These are phyloP conservation scores for Drosophila bipectinata DNA, from an alignment of 1,140 invertebrate genomes.

Conservation along the genomic window DNA sequence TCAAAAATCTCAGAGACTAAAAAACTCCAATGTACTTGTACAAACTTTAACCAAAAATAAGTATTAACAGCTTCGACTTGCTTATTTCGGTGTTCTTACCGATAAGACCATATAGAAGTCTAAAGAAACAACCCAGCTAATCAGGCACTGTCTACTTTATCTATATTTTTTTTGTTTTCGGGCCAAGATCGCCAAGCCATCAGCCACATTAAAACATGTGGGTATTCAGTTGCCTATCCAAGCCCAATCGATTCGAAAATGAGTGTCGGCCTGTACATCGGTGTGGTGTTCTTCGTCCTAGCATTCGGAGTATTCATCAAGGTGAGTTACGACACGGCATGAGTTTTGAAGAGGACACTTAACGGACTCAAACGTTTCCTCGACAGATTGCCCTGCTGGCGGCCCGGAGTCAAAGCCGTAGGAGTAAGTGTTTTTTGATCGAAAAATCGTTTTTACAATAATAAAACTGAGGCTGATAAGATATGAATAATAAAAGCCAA, in stretches of 20 bases:
- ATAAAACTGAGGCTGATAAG: constrained; percentile 21
- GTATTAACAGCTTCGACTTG: background rate
- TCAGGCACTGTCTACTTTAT: background rate
- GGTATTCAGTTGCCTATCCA: background rate
- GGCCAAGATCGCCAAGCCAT: background rate
- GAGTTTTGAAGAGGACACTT: background rate
- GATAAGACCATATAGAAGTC: background rate
- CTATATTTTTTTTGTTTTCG: background rate
- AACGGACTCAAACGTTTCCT: background rate
- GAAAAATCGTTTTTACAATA: constrained; percentile 9
- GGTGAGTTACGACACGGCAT: background rate
- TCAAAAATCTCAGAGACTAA: background rate
- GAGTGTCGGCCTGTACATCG: background rate
- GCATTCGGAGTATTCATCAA: background rate
- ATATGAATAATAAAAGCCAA: constrained; percentile 33
- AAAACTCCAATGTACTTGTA: background rate
- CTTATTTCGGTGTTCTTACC: background rate
- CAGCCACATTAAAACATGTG: background rate
- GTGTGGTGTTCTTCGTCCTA: background rate
- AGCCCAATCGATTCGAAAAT: constrained; percentile 10
- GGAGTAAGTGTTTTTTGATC: constrained; percentile 24
- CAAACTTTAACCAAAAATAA: background rate
- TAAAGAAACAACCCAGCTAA: background rate
- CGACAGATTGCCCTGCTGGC: constrained; percentile 5
- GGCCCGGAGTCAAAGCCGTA: background rate